phyloP scores from a whole-genome alignment of 2,113 vertebrate genomes.

The Erpornis zantholeuca region DNA sequence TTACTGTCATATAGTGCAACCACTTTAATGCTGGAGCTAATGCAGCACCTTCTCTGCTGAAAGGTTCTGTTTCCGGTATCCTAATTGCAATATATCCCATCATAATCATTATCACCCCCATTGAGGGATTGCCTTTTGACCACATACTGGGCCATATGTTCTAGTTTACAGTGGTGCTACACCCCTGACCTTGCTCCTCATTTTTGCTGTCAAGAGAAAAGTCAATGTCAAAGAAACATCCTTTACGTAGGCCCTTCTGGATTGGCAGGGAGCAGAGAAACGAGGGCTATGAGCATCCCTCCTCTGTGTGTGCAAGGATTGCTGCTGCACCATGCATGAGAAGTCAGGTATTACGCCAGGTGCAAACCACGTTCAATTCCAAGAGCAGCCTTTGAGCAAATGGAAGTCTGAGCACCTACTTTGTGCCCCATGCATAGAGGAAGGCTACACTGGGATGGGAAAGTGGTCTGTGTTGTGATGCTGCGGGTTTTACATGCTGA shows the following conservation, averaged over 20 bases:
- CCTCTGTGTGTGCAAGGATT: neutral
- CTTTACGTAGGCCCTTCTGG: neutral
- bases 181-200: neutral
- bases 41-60: neutral
- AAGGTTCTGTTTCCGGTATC: neutral
- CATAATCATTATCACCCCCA: neutral
- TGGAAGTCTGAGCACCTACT: neutral
- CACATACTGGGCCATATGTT: neutral
- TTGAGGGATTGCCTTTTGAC: neutral
- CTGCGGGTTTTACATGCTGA: neutral
- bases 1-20: neutral
- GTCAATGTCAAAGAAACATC: neutral
- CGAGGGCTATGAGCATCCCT: neutral
- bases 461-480: rapidly evolving
- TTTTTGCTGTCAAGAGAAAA: neutral
- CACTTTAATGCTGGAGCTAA: conserved; percentile 19
- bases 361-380: neutral
- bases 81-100: neutral
- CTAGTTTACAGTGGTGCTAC: neutral
- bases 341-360: neutral
- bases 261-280: neutral
- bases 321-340: neutral
- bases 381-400: neutral
- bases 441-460: neutral
- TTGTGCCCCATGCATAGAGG: neutral